Conservation (phyloP, 2,797 vertebrate genomes). For the Furcifer pardalis region DNA sequence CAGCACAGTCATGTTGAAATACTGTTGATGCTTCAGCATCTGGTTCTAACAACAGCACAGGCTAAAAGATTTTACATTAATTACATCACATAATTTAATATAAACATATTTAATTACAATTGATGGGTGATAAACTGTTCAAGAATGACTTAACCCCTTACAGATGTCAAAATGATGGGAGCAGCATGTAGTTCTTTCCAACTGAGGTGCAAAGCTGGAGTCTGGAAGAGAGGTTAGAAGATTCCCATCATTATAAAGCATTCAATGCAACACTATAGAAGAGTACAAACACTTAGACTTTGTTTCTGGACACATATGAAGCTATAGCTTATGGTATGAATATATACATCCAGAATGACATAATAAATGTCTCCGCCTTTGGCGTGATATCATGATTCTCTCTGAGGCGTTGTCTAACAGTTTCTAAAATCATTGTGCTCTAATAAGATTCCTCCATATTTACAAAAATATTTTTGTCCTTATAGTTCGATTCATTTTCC, state of each 20-base stretch:
- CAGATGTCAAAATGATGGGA: slow-evolving; percentile 71
- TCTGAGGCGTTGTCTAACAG: not conserved
- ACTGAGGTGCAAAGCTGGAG: slow-evolving; percentile 42
- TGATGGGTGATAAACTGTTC: slow-evolving; percentile 84
- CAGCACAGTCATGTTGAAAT: slow-evolving; percentile 83
- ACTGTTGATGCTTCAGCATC: slow-evolving; percentile 85
- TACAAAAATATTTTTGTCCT: not conserved
- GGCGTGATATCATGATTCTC: not conserved
- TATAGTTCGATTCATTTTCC: too few relatives aligned
- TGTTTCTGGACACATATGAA: slow-evolving; percentile 30
- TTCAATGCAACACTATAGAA: not conserved
- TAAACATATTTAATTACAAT: slow-evolving; percentile 89
- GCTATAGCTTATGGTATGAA: not conserved
- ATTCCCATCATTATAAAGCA: slow-evolving; percentile 18
- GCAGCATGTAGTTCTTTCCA: slow-evolving; percentile 49
- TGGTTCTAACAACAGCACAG: slow-evolving; percentile 82
- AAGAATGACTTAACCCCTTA: slow-evolving; percentile 81
- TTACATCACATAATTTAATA: slow-evolving; percentile 86
- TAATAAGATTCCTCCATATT: accelerated
- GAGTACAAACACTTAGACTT: not conserved
- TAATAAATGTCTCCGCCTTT: not conserved
- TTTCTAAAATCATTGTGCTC: not conserved
- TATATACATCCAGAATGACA: not conserved
- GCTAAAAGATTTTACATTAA: slow-evolving; percentile 85
- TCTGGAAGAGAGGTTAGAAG: slow-evolving; percentile 22